Evolutionary conservation across 2,113 vertebrate genomes (phyloP), one percentile per base, ranked within the genome.

Genomic region (Apeltes quadracus): DNA sequence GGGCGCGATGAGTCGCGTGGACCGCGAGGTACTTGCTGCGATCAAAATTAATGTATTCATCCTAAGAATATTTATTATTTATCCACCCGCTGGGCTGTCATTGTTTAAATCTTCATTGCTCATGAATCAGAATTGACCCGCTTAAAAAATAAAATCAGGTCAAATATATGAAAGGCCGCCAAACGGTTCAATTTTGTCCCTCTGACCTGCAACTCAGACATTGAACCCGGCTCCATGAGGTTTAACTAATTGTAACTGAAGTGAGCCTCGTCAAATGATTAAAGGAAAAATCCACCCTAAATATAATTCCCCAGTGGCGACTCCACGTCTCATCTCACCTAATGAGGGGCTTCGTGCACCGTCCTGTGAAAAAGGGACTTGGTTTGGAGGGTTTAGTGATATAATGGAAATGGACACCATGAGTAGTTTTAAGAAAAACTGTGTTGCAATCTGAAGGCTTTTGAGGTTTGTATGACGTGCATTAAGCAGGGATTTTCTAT

Each of bases 1-100:
- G 58, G 38, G 2, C 5, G 27, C 32, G 63, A 61, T 29, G 54
- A 72, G 62, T 56, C 32, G 46, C 12, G 64, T 20, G 69, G 39
- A 55, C 63, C 53, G 57, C 4, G 7, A 64, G 29, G 44, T 69
- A 71, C 67, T 69, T 76, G 44, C 32, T 43, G 22, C 23, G 65
- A 56, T 71, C 14, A 50, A 18, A 57, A 76, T 38, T 75, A 62
- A 79, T 83, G 11, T 73, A 81, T 83, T 67, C 77, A 72, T 66
- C 56, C 51, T 16, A 32, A 39, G 44, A 71, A 76, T 78, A 82
- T 85, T 62, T 76, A 74, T 83, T 68, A 72, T 80, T 76, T 53
- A 76, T 20, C 63, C 53, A 66, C 25, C 71, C 58, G 34, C 27
- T 82, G 34, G 50, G n/a, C 58, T 70, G 67, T 61, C 36, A 72